A percentile compares a stretch with the other conserved stretches of the same genome.
Conservation (phyloP, 2,113 vertebrate genomes). For the Planiliza haematocheilus region DNA sequence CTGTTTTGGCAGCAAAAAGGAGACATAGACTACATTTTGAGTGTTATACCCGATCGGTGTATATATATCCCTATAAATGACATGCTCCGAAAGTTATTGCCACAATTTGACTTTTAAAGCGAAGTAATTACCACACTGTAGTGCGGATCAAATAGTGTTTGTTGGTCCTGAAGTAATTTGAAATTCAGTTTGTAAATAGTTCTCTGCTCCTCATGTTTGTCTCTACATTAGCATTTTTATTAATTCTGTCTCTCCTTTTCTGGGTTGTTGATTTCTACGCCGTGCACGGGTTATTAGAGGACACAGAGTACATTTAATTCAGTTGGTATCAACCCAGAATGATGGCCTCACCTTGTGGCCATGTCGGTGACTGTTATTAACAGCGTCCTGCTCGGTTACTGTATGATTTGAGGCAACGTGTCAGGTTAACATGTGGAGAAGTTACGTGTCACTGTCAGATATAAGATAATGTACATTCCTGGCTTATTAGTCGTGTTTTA, state of each 20-base stretch:
- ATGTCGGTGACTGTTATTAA: background rate
- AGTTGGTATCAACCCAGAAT: conserved; percentile 4
- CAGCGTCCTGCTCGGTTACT: background rate
- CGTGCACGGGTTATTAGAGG: background rate
- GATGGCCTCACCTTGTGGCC: conserved; percentile 35
- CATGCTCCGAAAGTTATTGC: no score
- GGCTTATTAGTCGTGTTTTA: background rate
- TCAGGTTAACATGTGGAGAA: conserved; percentile 12
- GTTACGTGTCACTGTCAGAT: conserved; percentile 3
- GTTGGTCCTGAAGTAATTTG: conserved; percentile 9
- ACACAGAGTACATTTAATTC: background rate
- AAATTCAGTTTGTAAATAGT: conserved; percentile 26
- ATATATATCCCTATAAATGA: no score
- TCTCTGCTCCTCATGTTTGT: background rate
- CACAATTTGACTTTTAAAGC: no score
- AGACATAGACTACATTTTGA: no score
- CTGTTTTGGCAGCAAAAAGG: no score
- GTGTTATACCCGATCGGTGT: no score
- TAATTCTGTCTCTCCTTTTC: background rate
- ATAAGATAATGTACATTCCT: conserved; percentile 6
- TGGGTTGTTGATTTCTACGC: background rate
- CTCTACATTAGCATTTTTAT: background rate
- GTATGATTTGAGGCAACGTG: background rate
- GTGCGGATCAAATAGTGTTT: conserved; percentile 20
- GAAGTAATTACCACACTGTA: no score